phyloP scores from a whole-genome alignment of 1,140 invertebrate genomes.

The Neomicropteryx cornuta region DNA sequence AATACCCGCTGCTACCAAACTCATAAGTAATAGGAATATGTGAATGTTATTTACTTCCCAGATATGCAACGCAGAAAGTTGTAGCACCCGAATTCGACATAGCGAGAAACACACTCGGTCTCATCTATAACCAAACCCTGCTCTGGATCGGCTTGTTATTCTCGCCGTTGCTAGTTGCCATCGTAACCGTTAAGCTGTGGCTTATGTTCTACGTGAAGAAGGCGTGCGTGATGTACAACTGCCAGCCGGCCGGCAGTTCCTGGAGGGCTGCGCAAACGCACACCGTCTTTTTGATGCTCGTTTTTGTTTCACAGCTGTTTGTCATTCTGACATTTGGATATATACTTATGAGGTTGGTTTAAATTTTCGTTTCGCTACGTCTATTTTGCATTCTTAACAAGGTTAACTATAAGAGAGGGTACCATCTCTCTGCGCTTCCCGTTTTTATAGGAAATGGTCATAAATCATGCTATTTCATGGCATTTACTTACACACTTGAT shows the following conservation, averaged over 20 bases:
- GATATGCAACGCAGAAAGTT: too few relatives aligned
- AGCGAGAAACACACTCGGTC: conserved; percentile 54
- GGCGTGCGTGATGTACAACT: conserved; percentile 37
- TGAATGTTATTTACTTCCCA: too few relatives aligned
- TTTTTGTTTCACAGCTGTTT: conserved; percentile 50
- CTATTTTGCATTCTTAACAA: too few relatives aligned
- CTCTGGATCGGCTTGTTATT: conserved; percentile 63
- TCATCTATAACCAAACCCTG: conserved; percentile 65
- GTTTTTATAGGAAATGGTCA: too few relatives aligned
- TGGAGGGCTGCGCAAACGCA: conserved; percentile 63
- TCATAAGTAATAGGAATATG: too few relatives aligned
- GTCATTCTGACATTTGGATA: conserved; percentile 44
- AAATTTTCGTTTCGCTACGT: conserved; percentile 4
- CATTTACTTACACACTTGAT: too few relatives aligned
- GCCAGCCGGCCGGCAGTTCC: conserved; percentile 43
- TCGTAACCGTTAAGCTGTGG: conserved; percentile 53
- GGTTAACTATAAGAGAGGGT: too few relatives aligned
- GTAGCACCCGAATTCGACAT: conserved; percentile 56
- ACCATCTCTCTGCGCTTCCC: too few relatives aligned
- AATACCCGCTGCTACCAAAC: too few relatives aligned
- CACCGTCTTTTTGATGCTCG: conserved; percentile 54
- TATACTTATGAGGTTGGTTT: conserved; percentile 47
- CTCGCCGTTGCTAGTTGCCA: conserved; percentile 48
- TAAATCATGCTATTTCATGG: too few relatives aligned
- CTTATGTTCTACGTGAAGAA: conserved; percentile 58